A percentile compares a stretch with the other conserved stretches of the same genome.
phyloP scores from a whole-genome alignment of 92 coral and sea anemone genomes.

The Palythoa heliodiscus region DNA sequence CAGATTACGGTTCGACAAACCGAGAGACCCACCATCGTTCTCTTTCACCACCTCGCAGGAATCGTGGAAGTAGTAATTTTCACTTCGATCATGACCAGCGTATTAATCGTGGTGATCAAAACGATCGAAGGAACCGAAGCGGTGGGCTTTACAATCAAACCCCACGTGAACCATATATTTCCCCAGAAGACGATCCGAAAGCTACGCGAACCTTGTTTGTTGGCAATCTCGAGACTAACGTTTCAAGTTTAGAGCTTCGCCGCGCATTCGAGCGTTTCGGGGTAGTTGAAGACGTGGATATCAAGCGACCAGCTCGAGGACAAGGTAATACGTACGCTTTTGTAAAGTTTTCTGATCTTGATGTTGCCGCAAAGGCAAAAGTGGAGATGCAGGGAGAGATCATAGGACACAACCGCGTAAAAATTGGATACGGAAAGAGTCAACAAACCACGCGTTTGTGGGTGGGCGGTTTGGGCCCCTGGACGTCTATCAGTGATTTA shows the following conservation, averaged over 20 bases:
- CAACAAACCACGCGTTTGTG: conserved; percentile 99
- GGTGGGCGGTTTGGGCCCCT: conserved; percentile 98
- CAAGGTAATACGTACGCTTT: conserved; percentile 99
- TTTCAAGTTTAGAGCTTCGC: conserved; percentile 93
- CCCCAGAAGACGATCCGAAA: conserved; percentile 98
- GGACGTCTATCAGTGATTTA: conserved; percentile 94
- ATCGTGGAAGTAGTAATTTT: conserved; percentile 74
- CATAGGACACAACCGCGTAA: conserved; percentile 96
- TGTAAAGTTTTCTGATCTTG: conserved; percentile 99
- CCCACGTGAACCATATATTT: conserved; percentile 66
- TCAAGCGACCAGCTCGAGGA: conserved; percentile 98
- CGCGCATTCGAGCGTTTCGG: conserved; percentile 99
- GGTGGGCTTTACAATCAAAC: conserved; percentile 64
- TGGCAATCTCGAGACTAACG: conserved; percentile 96
- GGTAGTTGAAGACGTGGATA: conserved; percentile 95
- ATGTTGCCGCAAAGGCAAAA: conserved; percentile 96
- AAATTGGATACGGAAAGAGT: conserved; percentile 99
- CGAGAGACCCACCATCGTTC: conserved; percentile 76
- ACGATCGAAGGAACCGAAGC: conserved; percentile 66
- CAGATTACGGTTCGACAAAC: conserved; percentile 70
- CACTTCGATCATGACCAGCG: conserved; percentile 71
- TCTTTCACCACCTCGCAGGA: conserved; percentile 76
- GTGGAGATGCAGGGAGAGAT: conserved; percentile 94
- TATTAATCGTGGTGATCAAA: conserved; percentile 73
- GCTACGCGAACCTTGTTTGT: conserved; percentile 98